phyloP scores from a whole-genome alignment of 2,113 vertebrate species.

The Platanista minor region DNA sequence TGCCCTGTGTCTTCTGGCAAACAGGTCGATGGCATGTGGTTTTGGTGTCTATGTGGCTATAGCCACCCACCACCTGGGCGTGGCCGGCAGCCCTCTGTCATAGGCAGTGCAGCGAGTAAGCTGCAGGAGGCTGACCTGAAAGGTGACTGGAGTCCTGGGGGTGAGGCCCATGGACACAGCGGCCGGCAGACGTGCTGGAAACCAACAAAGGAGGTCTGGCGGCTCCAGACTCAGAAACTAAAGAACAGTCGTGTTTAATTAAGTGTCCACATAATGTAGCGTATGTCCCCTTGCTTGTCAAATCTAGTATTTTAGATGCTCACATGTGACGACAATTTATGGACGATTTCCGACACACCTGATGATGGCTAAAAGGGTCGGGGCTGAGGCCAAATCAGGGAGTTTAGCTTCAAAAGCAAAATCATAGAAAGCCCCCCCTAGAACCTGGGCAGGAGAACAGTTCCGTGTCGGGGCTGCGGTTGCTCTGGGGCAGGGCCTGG shows the following conservation, averaged over 20 bases:
- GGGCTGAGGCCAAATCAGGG: fast-evolving
- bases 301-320: fast-evolving
- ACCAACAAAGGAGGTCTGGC: not conserved
- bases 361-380: fast-evolving
- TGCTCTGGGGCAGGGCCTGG: fast-evolving
- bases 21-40: fast-evolving
- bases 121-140: not conserved
- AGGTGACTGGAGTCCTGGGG: not conserved
- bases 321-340: fast-evolving
- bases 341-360: fast-evolving
- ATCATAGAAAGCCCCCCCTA: fast-evolving
- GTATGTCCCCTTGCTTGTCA: fast-evolving
- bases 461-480: fast-evolving
- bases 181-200: not conserved
- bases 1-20: too few species aligned
- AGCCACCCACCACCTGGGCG: fast-evolving
- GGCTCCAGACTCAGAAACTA: not conserved
- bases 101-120: fast-evolving
- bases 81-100: not conserved
- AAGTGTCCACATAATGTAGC: fast-evolving
- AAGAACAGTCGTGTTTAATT: fast-evolving
- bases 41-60: fast-evolving
- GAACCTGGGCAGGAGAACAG: fast-evolving
- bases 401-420: not conserved
- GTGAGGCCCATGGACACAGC: fast-evolving